Base-by-base conservation (phyloP, 2,113 vertebrate genomes). In the Tachysurus vachellii region DNA sequence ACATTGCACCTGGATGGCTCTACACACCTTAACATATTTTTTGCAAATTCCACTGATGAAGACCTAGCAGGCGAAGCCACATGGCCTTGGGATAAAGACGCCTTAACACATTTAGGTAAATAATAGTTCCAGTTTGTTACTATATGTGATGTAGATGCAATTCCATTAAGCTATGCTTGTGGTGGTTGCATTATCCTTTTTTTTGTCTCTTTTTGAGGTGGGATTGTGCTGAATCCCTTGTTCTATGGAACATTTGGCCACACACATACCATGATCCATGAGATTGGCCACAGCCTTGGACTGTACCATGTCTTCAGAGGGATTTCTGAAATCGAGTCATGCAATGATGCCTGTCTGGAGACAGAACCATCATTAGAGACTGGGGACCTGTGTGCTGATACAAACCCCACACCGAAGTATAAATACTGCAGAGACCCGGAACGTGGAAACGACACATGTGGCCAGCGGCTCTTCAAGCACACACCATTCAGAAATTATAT, bases 41-140 rank as follows among this genome's bases (percentile, higher is more conserved):
- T 99, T 94, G 98, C 97, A 93, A 99, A 99, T 91, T 99, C 98
- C 31, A 98, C 98, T 0, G 98, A 99, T 93, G 97, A 99, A 93
- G 98, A 98, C 89, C 93, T 99, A 93, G 98, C 97, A 44, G 98
- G 98, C 88, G 96, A 98, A 88, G 97, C 98, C 89, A 99, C 98
- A 90, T 99, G 98, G 97, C 98, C 98, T 2, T 99, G 98, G 98
- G 98, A 99, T 95, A 99, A 99, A 92, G 97, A 99, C 88, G 97
- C 97, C 73, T 95, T 99, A 85, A 97, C 98, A 92, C 97, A 99
- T 95, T 96, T 99, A 93, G 98, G 98, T 99, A 94, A 85, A 87
- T 64, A 92, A 19, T 62, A 56, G 5, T 54, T 83, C 14, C 12
- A 19, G 28, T 70, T 87, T 42, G 8, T 70, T 36, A 12, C n/a